These are phyloP conservation scores for Vulpes vulpes DNA, from an alignment of 2,113 vertebrate species.

Conservation along the genomic window DNA sequence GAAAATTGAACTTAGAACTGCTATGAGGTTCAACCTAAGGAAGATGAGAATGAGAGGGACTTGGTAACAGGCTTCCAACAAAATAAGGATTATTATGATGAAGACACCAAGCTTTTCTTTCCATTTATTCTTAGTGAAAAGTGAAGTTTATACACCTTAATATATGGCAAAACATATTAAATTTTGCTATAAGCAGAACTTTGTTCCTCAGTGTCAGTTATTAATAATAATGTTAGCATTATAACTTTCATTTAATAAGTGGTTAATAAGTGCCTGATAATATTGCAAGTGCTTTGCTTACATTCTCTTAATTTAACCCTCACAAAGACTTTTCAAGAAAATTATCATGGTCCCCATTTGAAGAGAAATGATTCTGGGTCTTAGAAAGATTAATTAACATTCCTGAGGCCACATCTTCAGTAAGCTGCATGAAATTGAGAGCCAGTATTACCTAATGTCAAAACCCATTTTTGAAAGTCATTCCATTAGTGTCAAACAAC, in stretches of 20 bases:
- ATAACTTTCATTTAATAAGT: background rate
- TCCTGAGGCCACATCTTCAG: background rate
- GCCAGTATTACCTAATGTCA: background rate
- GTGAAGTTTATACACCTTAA: background rate
- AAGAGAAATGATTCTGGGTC: background rate
- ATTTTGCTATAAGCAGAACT: background rate
- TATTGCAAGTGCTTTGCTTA: background rate
- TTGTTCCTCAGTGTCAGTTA: background rate
- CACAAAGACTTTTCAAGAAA: background rate
- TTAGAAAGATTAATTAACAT: slow-evolving; percentile 26
- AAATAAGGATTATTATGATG: background rate
- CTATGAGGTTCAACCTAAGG: background rate
- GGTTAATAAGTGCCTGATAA: background rate
- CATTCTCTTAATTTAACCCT: background rate
- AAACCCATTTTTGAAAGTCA: background rate
- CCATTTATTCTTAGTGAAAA: background rate
- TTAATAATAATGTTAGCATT: background rate
- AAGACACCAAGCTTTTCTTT: background rate
- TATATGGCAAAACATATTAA: background rate
- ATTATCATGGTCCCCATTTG: background rate
- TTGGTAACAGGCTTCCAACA: background rate
- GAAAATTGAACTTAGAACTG: background rate
- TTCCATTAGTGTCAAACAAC: background rate
- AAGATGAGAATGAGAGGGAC: background rate
- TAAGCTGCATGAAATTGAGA: background rate